phyloP scores from a whole-genome alignment of 2,888 invertebrate species.

The Xanthorhoe spadicearia region DNA sequence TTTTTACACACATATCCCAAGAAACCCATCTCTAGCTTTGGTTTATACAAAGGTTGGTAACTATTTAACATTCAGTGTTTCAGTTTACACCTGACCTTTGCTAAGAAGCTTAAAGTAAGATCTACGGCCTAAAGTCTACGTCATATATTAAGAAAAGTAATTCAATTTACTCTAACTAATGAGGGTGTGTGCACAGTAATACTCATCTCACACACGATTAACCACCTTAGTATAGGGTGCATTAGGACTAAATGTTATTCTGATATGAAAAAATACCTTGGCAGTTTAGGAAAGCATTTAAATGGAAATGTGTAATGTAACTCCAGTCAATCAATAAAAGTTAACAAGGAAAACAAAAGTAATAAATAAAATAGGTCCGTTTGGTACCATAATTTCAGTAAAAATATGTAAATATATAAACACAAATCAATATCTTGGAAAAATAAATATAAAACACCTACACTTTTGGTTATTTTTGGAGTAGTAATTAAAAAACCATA shows the following conservation, averaged over 20 bases:
- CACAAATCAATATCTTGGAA: too few species aligned
- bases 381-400: too few species aligned
- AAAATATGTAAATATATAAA: too few species aligned
- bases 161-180: conserved; percentile 14
- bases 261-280: background rate
- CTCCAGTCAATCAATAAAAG: too few species aligned
- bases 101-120: background rate
- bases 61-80: background rate
- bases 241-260: background rate
- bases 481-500: too few species aligned
- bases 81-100: background rate
- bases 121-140: background rate
- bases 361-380: too few species aligned
- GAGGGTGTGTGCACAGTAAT: conserved; percentile 9
- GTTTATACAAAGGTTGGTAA: too few species aligned
- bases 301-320: background rate
- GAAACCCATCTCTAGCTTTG: too few species aligned
- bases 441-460: too few species aligned
- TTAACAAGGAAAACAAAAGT: too few species aligned
- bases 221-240: conserved; percentile 4
- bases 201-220: conserved; percentile 17
- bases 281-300: background rate
- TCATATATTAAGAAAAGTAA: conserved; percentile 11
- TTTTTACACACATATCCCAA: too few species aligned
- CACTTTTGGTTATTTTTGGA: too few species aligned